Conservation (phyloP, 2,888 invertebrate genomes). For the Macrophya annulata region DNA sequence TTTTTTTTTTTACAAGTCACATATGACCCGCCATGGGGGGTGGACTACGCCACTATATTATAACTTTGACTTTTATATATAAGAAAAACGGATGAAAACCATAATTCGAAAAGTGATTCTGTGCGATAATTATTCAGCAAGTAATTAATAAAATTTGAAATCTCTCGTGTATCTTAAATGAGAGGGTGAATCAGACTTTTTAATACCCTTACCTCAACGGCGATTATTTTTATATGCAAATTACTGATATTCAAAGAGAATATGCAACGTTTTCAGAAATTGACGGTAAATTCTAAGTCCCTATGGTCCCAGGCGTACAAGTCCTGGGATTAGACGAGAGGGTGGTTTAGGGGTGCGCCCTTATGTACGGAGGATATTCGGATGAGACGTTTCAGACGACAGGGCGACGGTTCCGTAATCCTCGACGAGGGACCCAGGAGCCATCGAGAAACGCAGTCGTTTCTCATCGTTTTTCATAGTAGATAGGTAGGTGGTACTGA, state of each 20-base stretch:
- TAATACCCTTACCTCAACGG: background rate
- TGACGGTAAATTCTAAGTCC: background rate
- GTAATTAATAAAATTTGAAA: background rate
- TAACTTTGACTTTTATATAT: background rate
- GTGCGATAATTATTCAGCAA: background rate
- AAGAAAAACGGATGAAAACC: background rate
- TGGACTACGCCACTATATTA: background rate
- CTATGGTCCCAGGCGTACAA: background rate
- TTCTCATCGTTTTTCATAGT: conserved; percentile 42
- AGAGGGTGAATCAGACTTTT: too few species aligned
- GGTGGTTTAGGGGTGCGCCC: conserved; percentile 15
- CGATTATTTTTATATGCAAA: background rate
- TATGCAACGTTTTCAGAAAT: background rate
- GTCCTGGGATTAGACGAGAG: conserved; percentile 25
- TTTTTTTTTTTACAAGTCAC: conserved; percentile 27
- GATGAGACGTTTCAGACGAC: conserved; percentile 40
- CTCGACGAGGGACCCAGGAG: conserved; percentile 39
- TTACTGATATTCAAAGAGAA: background rate
- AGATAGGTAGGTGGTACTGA: background rate
- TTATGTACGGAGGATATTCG: conserved; percentile 29
- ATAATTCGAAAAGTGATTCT: background rate
- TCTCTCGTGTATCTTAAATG: background rate
- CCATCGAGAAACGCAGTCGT: conserved; percentile 28
- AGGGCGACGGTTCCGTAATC: conserved; percentile 49
- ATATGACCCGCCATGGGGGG: background rate